Conservation (phyloP, 1,140 invertebrate genomes). For the Wasmannia auropunctata region DNA sequence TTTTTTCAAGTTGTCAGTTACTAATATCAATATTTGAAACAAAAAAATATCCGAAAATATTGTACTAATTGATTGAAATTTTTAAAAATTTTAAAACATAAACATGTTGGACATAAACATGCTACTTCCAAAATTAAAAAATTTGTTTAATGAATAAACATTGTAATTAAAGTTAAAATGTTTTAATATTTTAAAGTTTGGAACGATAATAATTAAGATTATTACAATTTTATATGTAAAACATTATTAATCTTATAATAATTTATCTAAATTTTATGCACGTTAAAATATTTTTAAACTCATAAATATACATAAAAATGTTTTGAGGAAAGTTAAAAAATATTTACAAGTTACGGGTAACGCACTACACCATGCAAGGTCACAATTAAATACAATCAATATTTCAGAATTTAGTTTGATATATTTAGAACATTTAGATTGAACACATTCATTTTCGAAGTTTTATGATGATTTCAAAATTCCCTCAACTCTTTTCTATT, state of each 20-base stretch:
- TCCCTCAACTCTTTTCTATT: neutral
- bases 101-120: too few species aligned
- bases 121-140: too few species aligned
- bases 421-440: slow-evolving; percentile 6
- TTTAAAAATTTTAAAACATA: neutral
- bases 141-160: neutral
- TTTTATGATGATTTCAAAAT: neutral
- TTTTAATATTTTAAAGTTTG: neutral
- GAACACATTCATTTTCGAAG: neutral
- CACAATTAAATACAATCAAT: neutral
- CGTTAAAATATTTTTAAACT: neutral
- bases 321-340: neutral
- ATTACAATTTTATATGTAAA: neutral
- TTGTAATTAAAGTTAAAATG: neutral
- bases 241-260: neutral
- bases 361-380: too few species aligned
- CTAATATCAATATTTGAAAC: neutral
- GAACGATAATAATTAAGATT: neutral
- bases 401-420: neutral
- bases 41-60: neutral
- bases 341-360: neutral
- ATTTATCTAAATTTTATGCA: neutral
- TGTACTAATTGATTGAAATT: neutral
- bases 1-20: neutral
- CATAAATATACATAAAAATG: neutral